These are phyloP conservation scores for Heliconius ethilla DNA, from an alignment of 2,888 invertebrate species.

Conservation along the genomic window DNA sequence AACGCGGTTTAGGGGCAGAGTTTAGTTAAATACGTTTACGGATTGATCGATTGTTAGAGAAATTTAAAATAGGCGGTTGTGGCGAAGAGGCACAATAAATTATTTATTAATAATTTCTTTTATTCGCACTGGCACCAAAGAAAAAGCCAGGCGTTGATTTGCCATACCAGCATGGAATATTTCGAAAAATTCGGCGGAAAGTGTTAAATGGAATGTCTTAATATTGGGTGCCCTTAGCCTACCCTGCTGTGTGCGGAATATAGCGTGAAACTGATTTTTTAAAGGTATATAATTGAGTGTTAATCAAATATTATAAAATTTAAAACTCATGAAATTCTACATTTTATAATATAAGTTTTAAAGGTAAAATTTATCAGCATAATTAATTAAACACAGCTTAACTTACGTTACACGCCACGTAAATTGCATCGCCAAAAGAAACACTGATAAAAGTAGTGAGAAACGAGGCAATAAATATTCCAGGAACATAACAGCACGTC, in stretches of 20 bases:
- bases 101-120: too few relatives aligned
- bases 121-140: too few relatives aligned
- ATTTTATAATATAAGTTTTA: neutral
- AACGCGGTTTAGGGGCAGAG: slow-evolving; percentile 26
- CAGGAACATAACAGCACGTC: slow-evolving; percentile 37
- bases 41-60: neutral
- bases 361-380: neutral
- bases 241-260: too few relatives aligned
- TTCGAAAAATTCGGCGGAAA: too few relatives aligned
- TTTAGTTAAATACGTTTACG: slow-evolving; percentile 20
- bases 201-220: too few relatives aligned
- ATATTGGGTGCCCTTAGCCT: too few relatives aligned
- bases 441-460: slow-evolving; percentile 31
- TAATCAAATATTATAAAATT: neutral
- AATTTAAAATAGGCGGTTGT: too few relatives aligned
- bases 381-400: slow-evolving; percentile 17
- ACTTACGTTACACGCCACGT: slow-evolving; percentile 22
- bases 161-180: too few relatives aligned
- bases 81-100: too few relatives aligned
- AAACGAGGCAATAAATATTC: slow-evolving; percentile 41
- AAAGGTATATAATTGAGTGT: too few relatives aligned
- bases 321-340: fast-evolving
- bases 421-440: slow-evolving; percentile 30
- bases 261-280: too few relatives aligned
- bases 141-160: too few relatives aligned